Evolutionary conservation across 2,797 vertebrate genomes (phyloP), one percentile per base, ranked within the genome.

Genomic region (Calcarius lapponicus): DNA sequence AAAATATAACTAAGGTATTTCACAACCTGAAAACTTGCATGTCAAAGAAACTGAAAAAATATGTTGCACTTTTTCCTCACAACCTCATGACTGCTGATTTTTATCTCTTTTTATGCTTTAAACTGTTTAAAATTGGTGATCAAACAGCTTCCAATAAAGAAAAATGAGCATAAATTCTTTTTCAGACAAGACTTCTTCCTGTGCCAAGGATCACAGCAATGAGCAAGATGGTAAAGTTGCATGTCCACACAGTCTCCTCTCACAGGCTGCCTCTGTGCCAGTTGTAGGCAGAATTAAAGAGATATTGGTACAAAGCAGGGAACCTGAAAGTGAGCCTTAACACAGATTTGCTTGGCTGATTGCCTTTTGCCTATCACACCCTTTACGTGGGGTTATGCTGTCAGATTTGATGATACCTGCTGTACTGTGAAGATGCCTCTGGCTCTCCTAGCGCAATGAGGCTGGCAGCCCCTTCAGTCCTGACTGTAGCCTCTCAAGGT

Each of bases 341-440:
- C 48, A 67, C 22, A 57, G 40, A 82, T 93, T 85, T 89, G 18
- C 57, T 60, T 73, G 74, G 48, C 42, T 91, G 84, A 85, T 31
- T 86, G 56, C 47, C 34, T 87, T 91, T 89, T 80, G 42, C 56
- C 57, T 79, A 64, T 92, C 88, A 84, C 94, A 76, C 86, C 88
- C 83, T 90, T 48, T 50, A 57, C 0, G 0, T 6, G 13, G 29
- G n/a, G 22, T 50, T 88, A 36, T 26, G 60, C 47, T 92, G 93
- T 89, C 94, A 93, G 61, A 47, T 86, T 72, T 58, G 42, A 67
- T 58, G 42, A 67, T 97, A 85, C 79, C 54, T 86, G 21, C 40
- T 83, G 34, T 29, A 62, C 57, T 45, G 26, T 71, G 50, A 93
- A 83, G 69, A 31, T 0, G 12, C 53, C 81, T 56, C 67, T 38